phyloP scores from a whole-genome alignment of 2,113 vertebrate genomes.

The Microcebus murinus region DNA sequence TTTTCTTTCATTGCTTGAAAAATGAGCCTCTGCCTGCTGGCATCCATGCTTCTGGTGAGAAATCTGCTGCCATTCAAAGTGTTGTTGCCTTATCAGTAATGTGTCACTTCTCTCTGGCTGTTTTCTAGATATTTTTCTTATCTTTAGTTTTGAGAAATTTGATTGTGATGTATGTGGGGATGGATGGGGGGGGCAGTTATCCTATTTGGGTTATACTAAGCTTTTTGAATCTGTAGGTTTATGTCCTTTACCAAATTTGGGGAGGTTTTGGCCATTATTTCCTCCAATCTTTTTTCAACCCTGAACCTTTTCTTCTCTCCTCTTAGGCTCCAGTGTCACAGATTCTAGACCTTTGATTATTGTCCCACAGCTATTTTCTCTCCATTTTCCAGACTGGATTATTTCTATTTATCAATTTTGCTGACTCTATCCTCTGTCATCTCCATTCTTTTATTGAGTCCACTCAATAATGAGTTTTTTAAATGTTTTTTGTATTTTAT shows the following conservation, averaged over 20 bases:
- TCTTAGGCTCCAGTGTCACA: not conserved
- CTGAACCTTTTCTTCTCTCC: not conserved
- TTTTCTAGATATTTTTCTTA: not conserved
- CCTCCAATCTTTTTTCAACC: not conserved
- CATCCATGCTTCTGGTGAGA: not conserved
- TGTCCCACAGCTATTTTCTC: not conserved
- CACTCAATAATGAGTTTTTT: not conserved
- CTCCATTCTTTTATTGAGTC: not conserved
- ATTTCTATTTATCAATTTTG: not conserved
- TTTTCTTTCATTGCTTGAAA: not conserved
- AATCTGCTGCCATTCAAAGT: not conserved
- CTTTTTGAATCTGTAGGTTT: not conserved
- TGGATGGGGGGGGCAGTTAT: not conserved
- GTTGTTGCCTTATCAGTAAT: not conserved
- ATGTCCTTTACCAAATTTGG: not conserved
- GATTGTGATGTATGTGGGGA: not conserved
- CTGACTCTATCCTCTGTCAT: not conserved
- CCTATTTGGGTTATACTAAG: not conserved
- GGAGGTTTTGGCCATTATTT: too few species aligned
- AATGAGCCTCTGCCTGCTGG: not conserved
- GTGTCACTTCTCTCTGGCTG: not conserved
- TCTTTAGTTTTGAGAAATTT: not conserved
- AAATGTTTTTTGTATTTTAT: not conserved
- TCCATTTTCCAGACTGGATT: not conserved
- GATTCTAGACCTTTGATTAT: not conserved